These are phyloP conservation scores for Xiphorhynchus erythropygius DNA, from an alignment of 2,797 vertebrate species.

Conservation along the genomic window DNA sequence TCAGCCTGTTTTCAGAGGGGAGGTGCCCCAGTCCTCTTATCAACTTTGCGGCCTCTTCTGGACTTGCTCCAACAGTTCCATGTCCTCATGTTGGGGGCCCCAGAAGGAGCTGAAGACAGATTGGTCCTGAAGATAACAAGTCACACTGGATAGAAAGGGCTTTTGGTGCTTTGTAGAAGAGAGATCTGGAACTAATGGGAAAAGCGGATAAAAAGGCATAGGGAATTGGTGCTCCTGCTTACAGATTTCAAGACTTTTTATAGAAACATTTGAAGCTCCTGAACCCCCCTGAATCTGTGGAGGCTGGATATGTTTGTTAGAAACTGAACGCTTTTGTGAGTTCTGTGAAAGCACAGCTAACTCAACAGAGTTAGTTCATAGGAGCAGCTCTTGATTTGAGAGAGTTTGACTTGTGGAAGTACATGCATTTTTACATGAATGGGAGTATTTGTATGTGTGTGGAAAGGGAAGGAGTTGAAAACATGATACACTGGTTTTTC, in stretches of 20 bases:
- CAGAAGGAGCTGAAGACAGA: not conserved
- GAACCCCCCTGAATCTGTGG: not conserved
- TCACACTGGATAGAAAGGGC: not conserved
- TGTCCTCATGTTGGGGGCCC: not conserved
- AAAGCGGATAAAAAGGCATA: not conserved
- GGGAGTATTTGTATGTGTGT: not conserved
- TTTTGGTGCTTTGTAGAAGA: not conserved
- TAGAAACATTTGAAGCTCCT: not conserved
- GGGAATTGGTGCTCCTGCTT: not conserved
- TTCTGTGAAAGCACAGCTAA: not conserved
- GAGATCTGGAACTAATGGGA: not conserved
- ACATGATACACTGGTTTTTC: not conserved
- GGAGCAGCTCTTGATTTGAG: not conserved
- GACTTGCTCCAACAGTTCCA: not conserved
- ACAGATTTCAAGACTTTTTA: not conserved
- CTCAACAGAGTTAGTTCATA: not conserved
- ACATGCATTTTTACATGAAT: accelerated
- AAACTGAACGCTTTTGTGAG: not conserved
- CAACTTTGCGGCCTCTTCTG: not conserved
- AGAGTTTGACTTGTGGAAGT: not conserved
- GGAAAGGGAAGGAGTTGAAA: not conserved
- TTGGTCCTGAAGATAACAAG: not conserved
- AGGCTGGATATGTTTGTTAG: not conserved
- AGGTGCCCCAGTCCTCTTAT: not conserved
- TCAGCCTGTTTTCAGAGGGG: not conserved